Evolutionary conservation across 2,113 vertebrate genomes (phyloP).

Genomic region (Ptyas mucosa): DNA sequence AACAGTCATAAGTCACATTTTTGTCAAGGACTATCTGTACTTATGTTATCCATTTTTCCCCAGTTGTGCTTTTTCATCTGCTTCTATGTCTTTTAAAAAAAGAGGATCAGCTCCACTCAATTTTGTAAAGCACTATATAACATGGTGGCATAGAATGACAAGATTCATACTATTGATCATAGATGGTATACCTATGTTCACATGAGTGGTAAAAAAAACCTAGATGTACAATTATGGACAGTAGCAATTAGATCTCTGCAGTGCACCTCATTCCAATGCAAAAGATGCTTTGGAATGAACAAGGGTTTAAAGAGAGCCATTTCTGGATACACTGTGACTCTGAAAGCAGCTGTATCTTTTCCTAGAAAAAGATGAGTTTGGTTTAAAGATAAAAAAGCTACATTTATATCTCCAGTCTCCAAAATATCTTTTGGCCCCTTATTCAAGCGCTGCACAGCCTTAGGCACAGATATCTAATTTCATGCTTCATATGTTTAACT

Average conservation of each 20-base stretch:
- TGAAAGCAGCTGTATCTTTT: background rate
- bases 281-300: background rate
- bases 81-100: background rate
- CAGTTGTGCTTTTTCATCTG: background rate
- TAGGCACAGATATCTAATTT: background rate
- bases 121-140: background rate
- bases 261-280: background rate
- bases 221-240: background rate
- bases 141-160: background rate
- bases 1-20: background rate
- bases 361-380: background rate
- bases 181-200: background rate
- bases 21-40: background rate
- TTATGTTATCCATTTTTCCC: background rate
- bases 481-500: background rate
- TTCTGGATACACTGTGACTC: background rate
- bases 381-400: background rate
- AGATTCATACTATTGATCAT: background rate
- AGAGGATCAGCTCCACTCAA: background rate
- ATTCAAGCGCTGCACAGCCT: background rate
- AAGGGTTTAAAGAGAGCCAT: background rate
- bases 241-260: background rate
- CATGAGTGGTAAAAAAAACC: rapidly evolving
- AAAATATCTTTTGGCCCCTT: background rate
- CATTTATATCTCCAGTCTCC: background rate